A percentile compares a stretch with the other conserved stretches of the same genome.
Evolutionary conservation across 2,888 invertebrate genomes (phyloP).

Genomic region (Camptogramma bilineatum): DNA sequence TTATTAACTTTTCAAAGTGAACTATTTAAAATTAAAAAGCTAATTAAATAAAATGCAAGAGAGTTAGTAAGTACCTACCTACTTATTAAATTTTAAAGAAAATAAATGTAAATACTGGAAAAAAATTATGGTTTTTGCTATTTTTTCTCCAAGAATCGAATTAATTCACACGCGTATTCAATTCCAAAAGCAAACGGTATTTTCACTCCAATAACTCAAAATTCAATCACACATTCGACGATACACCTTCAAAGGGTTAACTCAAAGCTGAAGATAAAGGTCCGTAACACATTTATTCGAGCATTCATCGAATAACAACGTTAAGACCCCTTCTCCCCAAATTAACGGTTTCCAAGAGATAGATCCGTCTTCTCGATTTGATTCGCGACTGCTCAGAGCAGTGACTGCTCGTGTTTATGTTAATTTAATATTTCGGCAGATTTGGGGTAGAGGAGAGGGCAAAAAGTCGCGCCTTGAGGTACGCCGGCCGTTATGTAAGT

Average conservation of each 20-base stretch:
- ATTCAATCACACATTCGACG: conserved; percentile 46
- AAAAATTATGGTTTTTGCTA: background rate
- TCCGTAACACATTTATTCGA: conserved; percentile 65
- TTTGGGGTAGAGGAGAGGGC: conserved; percentile 41
- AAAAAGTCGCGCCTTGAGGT: conserved; percentile 38
- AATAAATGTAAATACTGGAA: too few relatives aligned
- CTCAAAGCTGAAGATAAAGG: conserved; percentile 54
- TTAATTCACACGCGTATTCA: conserved; percentile 11
- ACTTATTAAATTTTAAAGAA: too few relatives aligned
- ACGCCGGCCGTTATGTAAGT: conserved; percentile 35
- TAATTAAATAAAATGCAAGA: too few relatives aligned
- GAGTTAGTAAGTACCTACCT: too few relatives aligned
- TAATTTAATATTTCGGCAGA: conserved; percentile 75
- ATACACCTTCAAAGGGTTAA: conserved; percentile 47
- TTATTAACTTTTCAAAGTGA: too few relatives aligned
- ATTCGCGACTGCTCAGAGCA: conserved; percentile 59
- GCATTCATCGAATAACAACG: conserved; percentile 64
- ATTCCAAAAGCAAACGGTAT: conserved; percentile 35
- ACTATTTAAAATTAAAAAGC: too few relatives aligned
- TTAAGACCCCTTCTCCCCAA: conserved; percentile 50
- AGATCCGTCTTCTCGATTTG: conserved; percentile 77
- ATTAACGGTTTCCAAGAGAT: conserved; percentile 79
- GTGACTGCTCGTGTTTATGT: conserved; percentile 71
- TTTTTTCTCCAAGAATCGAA: background rate
- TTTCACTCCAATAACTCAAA: conserved; percentile 42